Base-by-base conservation (phyloP, 2,113 vertebrate genomes). In the Noctilio leporinus region DNA sequence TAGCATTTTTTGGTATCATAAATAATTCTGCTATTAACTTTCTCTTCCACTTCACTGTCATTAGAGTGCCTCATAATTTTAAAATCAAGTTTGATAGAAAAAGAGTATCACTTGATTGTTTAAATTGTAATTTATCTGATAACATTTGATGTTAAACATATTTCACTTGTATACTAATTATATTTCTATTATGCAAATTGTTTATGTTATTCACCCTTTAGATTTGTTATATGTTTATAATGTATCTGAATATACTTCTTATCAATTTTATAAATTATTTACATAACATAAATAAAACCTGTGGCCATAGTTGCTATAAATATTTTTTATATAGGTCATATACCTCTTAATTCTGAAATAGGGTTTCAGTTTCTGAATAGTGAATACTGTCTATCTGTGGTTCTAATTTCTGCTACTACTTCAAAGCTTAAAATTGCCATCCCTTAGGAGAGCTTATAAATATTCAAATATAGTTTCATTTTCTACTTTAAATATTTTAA, bases 321-420 rank as follows among this genome's bases (percentile, higher is more conserved):
- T 78, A 72, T 38, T 93, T 76, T 49, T 82, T 70, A 43, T 35
- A 24, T 64, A 57, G 24, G 45, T 11, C 62, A 83, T 78, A 88
- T 47, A 84, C 38, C 64, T 64, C 45, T 82, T 88, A 47, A 69
- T 91, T 77, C 11, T 40, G 11, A 69, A 89, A 59, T 22, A 45
- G 35, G 16, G 33, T 72, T 53, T 81, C 33, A 77, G 28, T 83
- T 91, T 91, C 92, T 77, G 20, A 40, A 64, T 62, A 17, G 26
- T 77, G 70, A 87, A 87, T 10, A 19, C 15, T 83, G 26, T 59
- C 9, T 90, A 15, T 65, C 64, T 80, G 84, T 78, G 64, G 57
- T 92, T 94, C 47, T 85, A 78, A 89, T 73, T 78, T 92, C 28
- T 89, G 53, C 11, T 94, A n/a, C 78, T 28, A 80, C 35, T 85